Evolutionary conservation across 2,888 invertebrate genomes (phyloP).

Genomic region (Galeruca laticollis): DNA sequence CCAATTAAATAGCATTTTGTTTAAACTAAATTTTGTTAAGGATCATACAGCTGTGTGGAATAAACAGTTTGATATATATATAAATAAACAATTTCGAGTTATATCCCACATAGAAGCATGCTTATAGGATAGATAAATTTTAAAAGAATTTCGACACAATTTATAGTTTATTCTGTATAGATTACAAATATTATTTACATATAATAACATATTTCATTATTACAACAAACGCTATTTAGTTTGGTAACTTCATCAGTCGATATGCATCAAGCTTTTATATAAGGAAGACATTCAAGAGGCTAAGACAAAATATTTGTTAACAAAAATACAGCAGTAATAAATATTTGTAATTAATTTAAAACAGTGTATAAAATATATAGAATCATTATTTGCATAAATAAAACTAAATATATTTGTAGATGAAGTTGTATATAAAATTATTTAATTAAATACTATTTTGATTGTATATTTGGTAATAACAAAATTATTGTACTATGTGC

Average conservation of each 20-base stretch:
- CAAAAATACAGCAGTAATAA: not conserved
- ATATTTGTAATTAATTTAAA: not conserved
- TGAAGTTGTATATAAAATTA: constrained; percentile 8
- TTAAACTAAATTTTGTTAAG: not conserved
- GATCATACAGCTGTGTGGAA: not conserved
- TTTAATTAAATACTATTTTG: constrained; percentile 1
- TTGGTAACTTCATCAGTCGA: constrained; percentile 37
- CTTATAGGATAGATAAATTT: constrained; percentile 33
- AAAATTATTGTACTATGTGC: not conserved
- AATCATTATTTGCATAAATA: constrained; percentile 3
- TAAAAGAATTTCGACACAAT: constrained; percentile 55
- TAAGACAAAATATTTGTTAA: constrained; percentile 19
- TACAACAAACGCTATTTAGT: constrained; percentile 53
- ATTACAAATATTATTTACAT: constrained; percentile 60
- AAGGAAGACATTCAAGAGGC: constrained; percentile 35
- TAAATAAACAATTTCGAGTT: not conserved
- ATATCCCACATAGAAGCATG: constrained; percentile 5
- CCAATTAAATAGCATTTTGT: too few relatives aligned
- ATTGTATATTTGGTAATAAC: constrained; percentile 6
- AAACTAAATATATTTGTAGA: constrained; percentile 2
- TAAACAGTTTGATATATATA: not conserved
- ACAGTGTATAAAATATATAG: constrained; percentile 4
- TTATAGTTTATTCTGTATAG: constrained; percentile 61
- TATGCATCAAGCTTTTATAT: constrained; percentile 37
- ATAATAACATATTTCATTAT: constrained; percentile 54